These are phyloP conservation scores for Isoperla grammatica DNA, from an alignment of 2,888 invertebrate species.

Conservation along the genomic window DNA sequence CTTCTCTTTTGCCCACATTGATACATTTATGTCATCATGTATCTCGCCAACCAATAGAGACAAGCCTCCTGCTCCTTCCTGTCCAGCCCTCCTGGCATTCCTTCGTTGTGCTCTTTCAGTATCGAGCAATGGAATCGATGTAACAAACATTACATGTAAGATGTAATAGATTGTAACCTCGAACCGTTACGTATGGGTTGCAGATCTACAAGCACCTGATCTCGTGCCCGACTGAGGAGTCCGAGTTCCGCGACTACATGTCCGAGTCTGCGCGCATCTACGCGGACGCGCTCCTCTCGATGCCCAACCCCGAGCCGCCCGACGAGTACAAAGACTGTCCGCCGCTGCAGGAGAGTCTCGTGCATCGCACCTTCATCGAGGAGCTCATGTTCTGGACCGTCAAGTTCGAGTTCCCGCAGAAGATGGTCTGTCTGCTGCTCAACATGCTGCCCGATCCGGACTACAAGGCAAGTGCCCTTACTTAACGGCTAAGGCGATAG, in stretches of 20 bases:
- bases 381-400: constrained; percentile 98
- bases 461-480: constrained; percentile 64
- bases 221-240: constrained; percentile 57
- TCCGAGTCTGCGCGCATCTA: constrained; percentile 68
- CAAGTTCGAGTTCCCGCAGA: constrained; percentile 95
- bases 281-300: constrained; percentile 71
- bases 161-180: no score
- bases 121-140: no score
- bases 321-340: constrained; percentile 74
- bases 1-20: no score
- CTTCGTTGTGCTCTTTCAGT: no score
- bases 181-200: constrained; percentile 30
- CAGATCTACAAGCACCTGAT: constrained; percentile 65
- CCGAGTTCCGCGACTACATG: constrained; percentile 68
- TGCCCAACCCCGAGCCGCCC: constrained; percentile 68
- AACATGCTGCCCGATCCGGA: constrained; percentile 93
- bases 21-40: no score
- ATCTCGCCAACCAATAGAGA: no score
- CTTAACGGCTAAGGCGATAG: no score
- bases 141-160: no score
- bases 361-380: constrained; percentile 81
- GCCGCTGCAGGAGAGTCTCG: constrained; percentile 69
- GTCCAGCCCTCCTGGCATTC: no score
- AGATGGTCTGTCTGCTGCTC: constrained; percentile 87
- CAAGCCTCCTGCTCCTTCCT: no score